Conservation (phyloP, 2,113 vertebrate species). For the Phrynosoma blainvillii region DNA sequence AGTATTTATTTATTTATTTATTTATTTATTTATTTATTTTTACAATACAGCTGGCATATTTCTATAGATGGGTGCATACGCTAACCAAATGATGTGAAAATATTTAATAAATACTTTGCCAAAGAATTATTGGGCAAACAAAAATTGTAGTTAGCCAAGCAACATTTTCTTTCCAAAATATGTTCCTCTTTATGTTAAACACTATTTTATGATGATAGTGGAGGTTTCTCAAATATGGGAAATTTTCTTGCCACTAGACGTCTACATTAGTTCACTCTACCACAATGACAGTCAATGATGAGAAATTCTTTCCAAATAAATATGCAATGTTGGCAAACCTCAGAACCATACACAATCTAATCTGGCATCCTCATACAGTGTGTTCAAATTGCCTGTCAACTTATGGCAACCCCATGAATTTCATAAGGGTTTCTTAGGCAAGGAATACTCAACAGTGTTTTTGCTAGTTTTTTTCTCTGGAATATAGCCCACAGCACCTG, state of each 20-base stretch:
- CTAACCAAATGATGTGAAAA: slow-evolving; percentile 21
- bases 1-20: not conserved
- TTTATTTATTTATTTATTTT: not conserved
- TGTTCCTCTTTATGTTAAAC: slow-evolving; percentile 31
- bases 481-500: too few species aligned
- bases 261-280: slow-evolving; percentile 18
- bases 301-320: slow-evolving; percentile 26
- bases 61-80: not conserved
- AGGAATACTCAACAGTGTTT: too few species aligned
- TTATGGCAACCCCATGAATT: too few species aligned
- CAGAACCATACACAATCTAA: slow-evolving; percentile 34
- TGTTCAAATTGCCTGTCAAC: too few species aligned
- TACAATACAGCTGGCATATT: not conserved
- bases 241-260: slow-evolving; percentile 25
- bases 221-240: slow-evolving; percentile 18
- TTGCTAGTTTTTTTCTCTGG: too few species aligned
- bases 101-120: slow-evolving; percentile 23
- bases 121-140: not conserved
- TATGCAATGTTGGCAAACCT: slow-evolving; percentile 16
- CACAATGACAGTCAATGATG: slow-evolving; percentile 17
- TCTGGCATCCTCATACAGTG: slow-evolving; percentile 17
- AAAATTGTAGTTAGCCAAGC: not conserved
- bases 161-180: not conserved
- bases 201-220: slow-evolving; percentile 30
- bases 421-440: too few species aligned